phyloP scores from a whole-genome alignment of 2,888 invertebrate species.

The Stenotaenia linearis region DNA sequence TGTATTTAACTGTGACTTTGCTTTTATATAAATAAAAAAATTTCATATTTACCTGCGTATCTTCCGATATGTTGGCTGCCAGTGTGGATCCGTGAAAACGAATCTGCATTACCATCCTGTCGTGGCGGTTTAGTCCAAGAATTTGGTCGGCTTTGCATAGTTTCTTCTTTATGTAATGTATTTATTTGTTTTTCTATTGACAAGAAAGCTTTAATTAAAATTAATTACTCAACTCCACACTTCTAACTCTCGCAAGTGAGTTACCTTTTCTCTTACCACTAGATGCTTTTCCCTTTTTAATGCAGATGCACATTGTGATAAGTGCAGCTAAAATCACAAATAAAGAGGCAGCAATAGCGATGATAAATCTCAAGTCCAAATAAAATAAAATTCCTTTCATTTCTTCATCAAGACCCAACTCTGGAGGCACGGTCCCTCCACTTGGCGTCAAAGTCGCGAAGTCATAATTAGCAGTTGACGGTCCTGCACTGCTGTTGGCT shows the following conservation, averaged over 20 bases:
- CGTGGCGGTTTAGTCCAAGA: slow-evolving; percentile 32
- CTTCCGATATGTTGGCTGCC: slow-evolving; percentile 31
- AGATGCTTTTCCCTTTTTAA: slow-evolving; percentile 31
- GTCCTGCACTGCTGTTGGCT: slow-evolving; percentile 49
- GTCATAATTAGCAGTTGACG: slow-evolving; percentile 46
- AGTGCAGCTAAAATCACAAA: slow-evolving; percentile 28
- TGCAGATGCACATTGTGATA: slow-evolving; percentile 13
- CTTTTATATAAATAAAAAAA: no score
- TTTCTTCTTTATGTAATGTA: slow-evolving; percentile 30
- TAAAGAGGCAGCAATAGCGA: slow-evolving; percentile 27
- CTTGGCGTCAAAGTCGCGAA: slow-evolving; percentile 47
- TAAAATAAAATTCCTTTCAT: slow-evolving; percentile 33
- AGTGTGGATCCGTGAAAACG: slow-evolving; percentile 19
- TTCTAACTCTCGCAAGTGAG: no score
- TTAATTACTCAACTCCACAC: neutral
- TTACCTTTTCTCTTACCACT: slow-evolving; percentile 31
- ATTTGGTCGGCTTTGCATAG: slow-evolving; percentile 32
- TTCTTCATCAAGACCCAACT: slow-evolving; percentile 30
- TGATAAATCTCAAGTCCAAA: slow-evolving; percentile 29
- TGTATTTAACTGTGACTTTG: neutral
- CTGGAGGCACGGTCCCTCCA: slow-evolving; percentile 42
- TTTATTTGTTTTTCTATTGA: slow-evolving; percentile 31
- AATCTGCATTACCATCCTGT: slow-evolving; percentile 29
- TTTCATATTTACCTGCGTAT: slow-evolving; percentile 31
- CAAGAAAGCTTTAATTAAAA: neutral